A percentile compares a stretch with the other conserved stretches of the same genome.
These are phyloP conservation scores for Alcedo atthis DNA, from an alignment of 2,797 vertebrate genomes.

Conservation along the genomic window DNA sequence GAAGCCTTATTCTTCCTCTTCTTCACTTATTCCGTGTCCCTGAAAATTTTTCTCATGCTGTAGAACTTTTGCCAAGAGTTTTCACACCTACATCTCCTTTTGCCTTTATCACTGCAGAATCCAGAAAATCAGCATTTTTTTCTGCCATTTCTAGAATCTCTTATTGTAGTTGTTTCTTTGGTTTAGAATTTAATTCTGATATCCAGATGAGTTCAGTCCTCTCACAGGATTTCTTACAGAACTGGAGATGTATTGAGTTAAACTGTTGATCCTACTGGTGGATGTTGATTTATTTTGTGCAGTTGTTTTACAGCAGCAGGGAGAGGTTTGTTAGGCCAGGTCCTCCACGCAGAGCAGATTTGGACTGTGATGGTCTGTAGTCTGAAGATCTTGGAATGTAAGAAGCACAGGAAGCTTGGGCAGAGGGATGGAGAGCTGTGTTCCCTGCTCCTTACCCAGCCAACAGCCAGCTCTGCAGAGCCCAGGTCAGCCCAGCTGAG, in stretches of 20 bases:
- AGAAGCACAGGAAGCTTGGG: not conserved
- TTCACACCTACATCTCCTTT: not conserved
- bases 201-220: not conserved
- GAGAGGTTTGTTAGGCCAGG: not conserved
- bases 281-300: not conserved
- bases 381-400: not conserved
- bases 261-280: not conserved
- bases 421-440: not conserved
- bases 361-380: not conserved
- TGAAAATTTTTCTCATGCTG: not conserved
- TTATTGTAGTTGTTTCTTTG: not conserved
- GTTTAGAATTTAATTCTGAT: not conserved
- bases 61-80: not conserved
- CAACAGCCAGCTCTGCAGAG: not conserved
- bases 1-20: too few relatives aligned
- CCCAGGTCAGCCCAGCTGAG: not conserved
- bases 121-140: not conserved
- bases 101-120: not conserved
- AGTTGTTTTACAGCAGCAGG: not conserved
- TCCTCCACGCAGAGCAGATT: rapidly evolving
- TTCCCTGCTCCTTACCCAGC: not conserved
- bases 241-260: not conserved
- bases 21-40: not conserved
- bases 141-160: not conserved
- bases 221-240: not conserved